Percentiles rank a stretch among this genome's conserved stretches.
phyloP scores from a whole-genome alignment of 2,797 vertebrate genomes.

The Sebastiscus tertius region DNA sequence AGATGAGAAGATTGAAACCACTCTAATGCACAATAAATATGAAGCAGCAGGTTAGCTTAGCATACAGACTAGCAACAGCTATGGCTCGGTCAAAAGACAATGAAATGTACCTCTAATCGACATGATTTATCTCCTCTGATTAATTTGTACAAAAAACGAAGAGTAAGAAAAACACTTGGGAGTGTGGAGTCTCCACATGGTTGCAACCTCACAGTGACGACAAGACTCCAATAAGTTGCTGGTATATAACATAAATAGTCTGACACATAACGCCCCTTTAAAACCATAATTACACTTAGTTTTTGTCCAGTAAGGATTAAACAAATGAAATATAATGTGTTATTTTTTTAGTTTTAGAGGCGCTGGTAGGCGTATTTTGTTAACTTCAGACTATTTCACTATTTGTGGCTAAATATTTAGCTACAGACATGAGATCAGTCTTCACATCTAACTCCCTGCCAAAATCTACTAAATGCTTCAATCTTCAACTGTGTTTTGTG shows the following conservation, averaged over 20 bases:
- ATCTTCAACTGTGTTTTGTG: background rate
- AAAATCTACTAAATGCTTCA: background rate
- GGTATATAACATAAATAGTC: background rate
- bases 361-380: background rate
- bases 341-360: background rate
- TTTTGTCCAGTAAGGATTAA: background rate
- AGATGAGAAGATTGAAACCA: background rate
- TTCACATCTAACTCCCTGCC: background rate
- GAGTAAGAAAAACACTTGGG: too few relatives aligned
- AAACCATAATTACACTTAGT: background rate
- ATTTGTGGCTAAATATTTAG: background rate
- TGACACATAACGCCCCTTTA: background rate
- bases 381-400: background rate
- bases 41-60: background rate
- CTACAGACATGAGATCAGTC: background rate
- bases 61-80: background rate
- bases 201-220: background rate
- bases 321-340: background rate
- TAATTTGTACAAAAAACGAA: background rate
- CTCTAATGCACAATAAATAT: background rate
- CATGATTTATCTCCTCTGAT: background rate
- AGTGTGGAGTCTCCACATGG: background rate
- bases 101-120: background rate
- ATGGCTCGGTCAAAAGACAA: background rate
- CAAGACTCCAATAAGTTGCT: background rate